Conservation (phyloP, 2,888 invertebrate species). For the Lamellibrachia satsuma region DNA sequence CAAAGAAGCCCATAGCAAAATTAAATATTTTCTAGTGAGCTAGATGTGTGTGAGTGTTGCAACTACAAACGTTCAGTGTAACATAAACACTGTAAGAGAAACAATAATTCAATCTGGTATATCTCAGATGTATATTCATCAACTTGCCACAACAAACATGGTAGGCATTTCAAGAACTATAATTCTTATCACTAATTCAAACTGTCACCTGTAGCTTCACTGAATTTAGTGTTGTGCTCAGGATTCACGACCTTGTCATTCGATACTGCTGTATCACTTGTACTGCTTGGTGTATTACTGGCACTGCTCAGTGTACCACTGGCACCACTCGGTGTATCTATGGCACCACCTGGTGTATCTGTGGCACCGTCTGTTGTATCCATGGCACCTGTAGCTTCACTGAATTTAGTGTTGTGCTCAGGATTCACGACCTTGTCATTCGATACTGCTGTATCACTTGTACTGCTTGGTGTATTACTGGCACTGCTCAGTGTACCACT, state of each 20-base stretch:
- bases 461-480: background rate
- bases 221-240: background rate
- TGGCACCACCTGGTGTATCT: background rate
- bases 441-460: background rate
- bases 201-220: background rate
- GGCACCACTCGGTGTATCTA: background rate
- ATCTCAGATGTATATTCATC: background rate
- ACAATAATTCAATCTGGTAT: background rate
- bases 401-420: background rate
- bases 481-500: background rate
- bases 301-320: background rate
- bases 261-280: background rate
- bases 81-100: background rate
- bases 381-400: background rate
- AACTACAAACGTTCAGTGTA: background rate
- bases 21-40: background rate
- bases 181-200: constrained; percentile 17
- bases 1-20: background rate
- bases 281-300: background rate
- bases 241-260: background rate
- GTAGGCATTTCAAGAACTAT: background rate
- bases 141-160: background rate
- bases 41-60: background rate
- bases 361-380: background rate
- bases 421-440: background rate